phyloP scores from a whole-genome alignment of 2,113 vertebrate genomes.

The Vidua macroura region DNA sequence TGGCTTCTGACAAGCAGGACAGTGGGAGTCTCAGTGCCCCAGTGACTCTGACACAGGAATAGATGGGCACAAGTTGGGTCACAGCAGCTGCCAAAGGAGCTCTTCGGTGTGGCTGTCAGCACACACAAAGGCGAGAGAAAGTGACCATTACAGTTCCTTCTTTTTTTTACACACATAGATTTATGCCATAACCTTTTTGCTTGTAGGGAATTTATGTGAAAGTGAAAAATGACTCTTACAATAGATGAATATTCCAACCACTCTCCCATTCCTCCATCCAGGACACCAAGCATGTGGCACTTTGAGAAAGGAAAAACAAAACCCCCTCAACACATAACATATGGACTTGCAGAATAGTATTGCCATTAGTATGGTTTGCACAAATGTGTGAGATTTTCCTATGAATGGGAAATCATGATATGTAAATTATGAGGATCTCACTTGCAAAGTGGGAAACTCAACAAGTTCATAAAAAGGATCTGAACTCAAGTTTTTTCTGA shows the following conservation, averaged over 20 bases:
- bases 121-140: neutral
- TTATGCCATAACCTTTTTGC: neutral
- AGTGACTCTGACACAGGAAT: neutral
- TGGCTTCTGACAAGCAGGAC: neutral
- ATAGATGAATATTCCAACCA: neutral
- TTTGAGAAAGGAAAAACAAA: neutral
- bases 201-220: neutral
- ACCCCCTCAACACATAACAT: rapidly evolving
- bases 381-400: neutral
- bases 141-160: neutral
- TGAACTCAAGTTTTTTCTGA: neutral
- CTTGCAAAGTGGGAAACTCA: neutral
- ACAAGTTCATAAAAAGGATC: neutral
- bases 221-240: neutral
- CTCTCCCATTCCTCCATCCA: neutral
- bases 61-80: neutral
- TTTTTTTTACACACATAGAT: neutral
- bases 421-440: neutral
- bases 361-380: neutral
- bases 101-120: neutral
- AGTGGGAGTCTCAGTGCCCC: neutral
- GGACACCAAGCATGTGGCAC: neutral
- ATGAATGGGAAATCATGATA: neutral
- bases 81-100: neutral
- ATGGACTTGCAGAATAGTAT: neutral